Evolutionary conservation across 2,888 invertebrate species (phyloP), one percentile per base, ranked within the genome.

Genomic region (Amblyteles armatorius): DNA sequence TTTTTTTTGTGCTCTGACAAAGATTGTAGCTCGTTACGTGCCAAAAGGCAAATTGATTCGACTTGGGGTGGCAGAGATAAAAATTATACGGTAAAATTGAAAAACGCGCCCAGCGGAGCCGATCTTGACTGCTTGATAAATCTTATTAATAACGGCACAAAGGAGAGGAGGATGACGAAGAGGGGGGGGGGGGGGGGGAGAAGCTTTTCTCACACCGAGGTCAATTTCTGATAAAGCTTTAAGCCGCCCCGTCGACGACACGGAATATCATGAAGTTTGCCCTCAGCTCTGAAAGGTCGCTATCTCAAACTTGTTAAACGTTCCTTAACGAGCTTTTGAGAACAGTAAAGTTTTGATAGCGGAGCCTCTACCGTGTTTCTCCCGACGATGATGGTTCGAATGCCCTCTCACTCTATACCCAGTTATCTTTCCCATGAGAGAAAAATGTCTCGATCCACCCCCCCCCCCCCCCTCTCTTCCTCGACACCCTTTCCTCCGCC

Each of bases 271-370:
- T 6, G 33, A 69, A 68, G 63, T 65, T 67, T 26, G 16, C 3
- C 36, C 73, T 50, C 26, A 67, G 74, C 52, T 77, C 52, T 19
- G 44, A 72, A 86, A 69, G 63, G 52, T 40, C 55, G 7, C n/a
- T 55, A 79, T 69, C 77, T 78, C 60, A 57, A 86, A 83, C 78
- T 84, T 84, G 84, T 82, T 86, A 86, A 84, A 78, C 74, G 83
- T 77, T 79, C 57, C 57, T 52, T 80, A 82, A 80, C 69, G 69
- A 69, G 69, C 78, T 78, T 84, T 84, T 69, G 73, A 84, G 72
- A 50, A 65, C 69, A 55, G 63, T 68, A 79, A 86, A 82, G 84
- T 86, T 86, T 84, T 80, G 74, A 83, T 78, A 74, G 50, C 69
- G 29, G 22, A 55, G 79, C 73, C 26, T 73, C 74, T 55, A 16